Base-by-base conservation (phyloP, 1,140 invertebrate species). In the Whitmania pigra region DNA sequence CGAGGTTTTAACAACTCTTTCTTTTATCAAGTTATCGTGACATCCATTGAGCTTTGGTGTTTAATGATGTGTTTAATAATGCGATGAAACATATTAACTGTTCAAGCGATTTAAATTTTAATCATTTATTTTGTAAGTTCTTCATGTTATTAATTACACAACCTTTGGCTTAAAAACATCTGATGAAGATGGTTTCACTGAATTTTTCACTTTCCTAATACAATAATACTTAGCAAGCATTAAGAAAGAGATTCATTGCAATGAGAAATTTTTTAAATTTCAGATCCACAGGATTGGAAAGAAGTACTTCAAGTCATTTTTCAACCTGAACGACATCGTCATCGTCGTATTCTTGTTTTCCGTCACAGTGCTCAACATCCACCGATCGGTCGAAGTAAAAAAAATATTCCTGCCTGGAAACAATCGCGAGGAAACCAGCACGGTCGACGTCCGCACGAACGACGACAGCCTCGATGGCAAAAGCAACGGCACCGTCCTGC, bases 261-360 rank as follows among this genome's bases (percentile, higher is more conserved):
- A 49, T 49, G 15, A 49, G 43, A 49, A 11, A 49, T 49, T 49
- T 4, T 63, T 20, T 69, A 67, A 27, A 71, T 55, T 36, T 76
- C 66, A 77, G 53, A 74, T 83, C 79, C 85, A 88, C 53, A 80
- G 83, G 69, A 83, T 83, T 71, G 83, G 86, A 74, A 84, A 82
- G 71, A 75, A 76, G 4, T 89, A 88, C 79, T 85, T 89, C 75
- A 82, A 80, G 63, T 80, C 80, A 66, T 82, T 88, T 73, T 89
- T 87, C 87, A 88, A 87, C 78, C 85, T 85, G 68, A 79, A 89
- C 5, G 88, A 89, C 79, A 76, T 88, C 5, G 40, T 84, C 1
- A 86, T 88, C 54, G 83, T 89, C 53, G 60, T 81, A 15, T 80
- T 82, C 53, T 77, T 79, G 20, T 69, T 82, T 4, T 71, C 81